Evolutionary conservation across 2,797 vertebrate genomes (phyloP).

Genomic region (Rachycentron canadum): DNA sequence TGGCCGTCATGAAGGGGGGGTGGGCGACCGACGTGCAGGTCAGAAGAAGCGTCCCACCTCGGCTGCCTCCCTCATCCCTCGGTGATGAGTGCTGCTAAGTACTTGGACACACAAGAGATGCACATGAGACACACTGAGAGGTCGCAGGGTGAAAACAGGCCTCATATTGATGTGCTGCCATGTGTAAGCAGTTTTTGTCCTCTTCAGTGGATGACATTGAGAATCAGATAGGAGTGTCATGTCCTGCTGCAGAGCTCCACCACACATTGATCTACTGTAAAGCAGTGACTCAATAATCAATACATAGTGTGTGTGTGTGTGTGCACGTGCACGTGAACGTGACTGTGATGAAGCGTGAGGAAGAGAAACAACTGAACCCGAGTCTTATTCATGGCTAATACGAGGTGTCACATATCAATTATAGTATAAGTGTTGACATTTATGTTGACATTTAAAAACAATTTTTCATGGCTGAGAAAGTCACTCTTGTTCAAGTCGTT

Average conservation of each 20-base stretch:
- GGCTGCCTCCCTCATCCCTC: background rate
- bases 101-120: background rate
- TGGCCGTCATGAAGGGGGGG: no score
- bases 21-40: no score
- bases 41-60: no score
- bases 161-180: conserved; percentile 43
- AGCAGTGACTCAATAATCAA: conserved; percentile 31
- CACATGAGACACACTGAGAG: background rate
- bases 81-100: background rate
- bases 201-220: conserved; percentile 55
- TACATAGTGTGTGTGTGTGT: conserved; percentile 19
- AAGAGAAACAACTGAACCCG: conserved; percentile 17
- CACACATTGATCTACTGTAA: conserved; percentile 54
- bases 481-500: no score
- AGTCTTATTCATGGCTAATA: conserved; percentile 8
- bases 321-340: conserved; percentile 1
- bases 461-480: background rate
- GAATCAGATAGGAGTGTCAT: conserved; percentile 35
- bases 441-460: background rate
- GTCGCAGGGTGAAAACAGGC: conserved; percentile 9
- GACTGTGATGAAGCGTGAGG: background rate
- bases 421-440: background rate
- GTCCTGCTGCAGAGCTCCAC: conserved; percentile 44
- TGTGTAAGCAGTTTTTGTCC: conserved; percentile 36
- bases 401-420: background rate